Conservation (phyloP, 2,888 invertebrate genomes). For the Thelaira solivaga region DNA sequence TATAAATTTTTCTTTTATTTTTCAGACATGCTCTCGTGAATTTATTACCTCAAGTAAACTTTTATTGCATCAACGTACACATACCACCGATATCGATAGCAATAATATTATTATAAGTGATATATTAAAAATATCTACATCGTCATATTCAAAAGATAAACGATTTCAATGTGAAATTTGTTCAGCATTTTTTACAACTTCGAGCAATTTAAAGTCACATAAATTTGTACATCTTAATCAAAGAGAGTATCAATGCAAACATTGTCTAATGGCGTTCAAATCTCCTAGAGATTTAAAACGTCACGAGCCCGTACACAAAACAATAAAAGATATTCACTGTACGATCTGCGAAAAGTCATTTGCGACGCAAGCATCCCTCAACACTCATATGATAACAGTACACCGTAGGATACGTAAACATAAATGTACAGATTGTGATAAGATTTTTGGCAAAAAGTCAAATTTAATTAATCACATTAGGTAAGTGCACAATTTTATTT, state of each 20-base stretch:
- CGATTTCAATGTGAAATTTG: constrained; percentile 70
- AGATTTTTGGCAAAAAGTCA: constrained; percentile 67
- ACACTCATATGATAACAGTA: constrained; percentile 66
- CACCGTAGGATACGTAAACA: constrained; percentile 67
- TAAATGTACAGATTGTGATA: constrained; percentile 67
- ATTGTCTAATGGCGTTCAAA: constrained; percentile 66
- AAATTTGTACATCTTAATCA: constrained; percentile 65
- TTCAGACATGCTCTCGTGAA: constrained; percentile 64
- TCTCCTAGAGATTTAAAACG: constrained; percentile 66
- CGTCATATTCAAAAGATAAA: constrained; percentile 28
- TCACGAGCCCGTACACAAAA: constrained; percentile 66
- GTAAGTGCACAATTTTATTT: constrained; percentile 54
- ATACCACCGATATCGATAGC: constrained; percentile 49
- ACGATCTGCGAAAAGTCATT: constrained; percentile 67
- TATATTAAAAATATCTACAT: not conserved
- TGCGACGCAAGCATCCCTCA: constrained; percentile 66
- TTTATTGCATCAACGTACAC: constrained; percentile 65
- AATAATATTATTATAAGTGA: not conserved
- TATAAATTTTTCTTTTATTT: not conserved
- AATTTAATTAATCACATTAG: constrained; percentile 69
- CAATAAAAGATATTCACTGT: constrained; percentile 65
- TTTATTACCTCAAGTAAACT: constrained; percentile 68
- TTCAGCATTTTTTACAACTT: constrained; percentile 67
- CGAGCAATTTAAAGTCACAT: constrained; percentile 69
- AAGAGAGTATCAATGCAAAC: constrained; percentile 64